Percentiles rank a stretch among this genome's conserved stretches.
These are phyloP conservation scores for Heliconius charithonia DNA, from an alignment of 2,888 invertebrate species.

Conservation along the genomic window DNA sequence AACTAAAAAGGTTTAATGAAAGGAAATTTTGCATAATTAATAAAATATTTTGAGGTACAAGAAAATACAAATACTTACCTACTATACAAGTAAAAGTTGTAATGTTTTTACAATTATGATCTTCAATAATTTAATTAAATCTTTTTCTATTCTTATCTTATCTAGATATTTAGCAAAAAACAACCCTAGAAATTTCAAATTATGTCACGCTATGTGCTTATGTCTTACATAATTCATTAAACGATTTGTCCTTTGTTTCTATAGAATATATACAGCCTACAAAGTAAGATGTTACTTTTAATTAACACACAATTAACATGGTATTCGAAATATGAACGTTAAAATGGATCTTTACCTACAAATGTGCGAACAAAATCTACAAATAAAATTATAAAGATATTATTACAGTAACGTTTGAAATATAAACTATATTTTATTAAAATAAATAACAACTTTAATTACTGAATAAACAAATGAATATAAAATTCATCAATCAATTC, in stretches of 20 bases:
- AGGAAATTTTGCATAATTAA: too few species aligned
- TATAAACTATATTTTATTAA: background rate
- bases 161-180: too few species aligned
- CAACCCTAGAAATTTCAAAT: background rate
- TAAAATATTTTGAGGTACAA: background rate
- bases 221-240: conserved; percentile 46
- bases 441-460: too few species aligned
- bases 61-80: background rate
- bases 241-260: conserved; percentile 53
- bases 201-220: background rate
- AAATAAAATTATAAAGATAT: too few species aligned
- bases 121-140: background rate
- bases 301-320: conserved; percentile 45
- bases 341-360: background rate
- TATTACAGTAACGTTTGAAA: background rate
- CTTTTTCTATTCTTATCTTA: background rate
- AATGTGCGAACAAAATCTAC: background rate
- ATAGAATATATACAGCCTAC: conserved; percentile 35
- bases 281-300: conserved; percentile 51
- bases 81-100: too few species aligned
- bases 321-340: conserved; percentile 1
- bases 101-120: background rate
- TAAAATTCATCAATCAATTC: too few species aligned
- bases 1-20: too few species aligned
- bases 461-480: background rate